Evolutionary conservation across 1,140 invertebrate genomes (phyloP), one percentile per base, ranked within the genome.

Genomic region (Thaumatotibia leucotreta): DNA sequence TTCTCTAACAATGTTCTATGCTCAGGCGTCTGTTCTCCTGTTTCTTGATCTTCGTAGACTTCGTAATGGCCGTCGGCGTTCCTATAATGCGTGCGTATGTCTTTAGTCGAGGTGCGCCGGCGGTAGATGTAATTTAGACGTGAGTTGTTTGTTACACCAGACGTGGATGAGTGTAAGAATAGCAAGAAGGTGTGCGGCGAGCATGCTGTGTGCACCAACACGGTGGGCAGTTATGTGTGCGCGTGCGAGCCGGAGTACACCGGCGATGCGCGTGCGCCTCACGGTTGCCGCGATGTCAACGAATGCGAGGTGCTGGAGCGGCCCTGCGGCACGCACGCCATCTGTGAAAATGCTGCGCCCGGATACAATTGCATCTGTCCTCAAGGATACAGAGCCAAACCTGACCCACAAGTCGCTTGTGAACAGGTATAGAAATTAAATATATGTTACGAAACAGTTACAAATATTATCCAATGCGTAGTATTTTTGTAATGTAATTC

Each of bases 321-420:
- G 74, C 95, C 97, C 0, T 99, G 98, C 84, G 97, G 97, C 6
- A 91, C 92, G 3, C 94, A 98, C 78, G 97, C 98, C 0, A 92
- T 96, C 61, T 99, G 98, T 88, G 95, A 97, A 78, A 99, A 99
- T 82, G 91, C 94, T 0, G 91, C 93, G 4, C 97, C 97, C 1
- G 97, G 97, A 64, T 99, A 96, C 85, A 96, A 95, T 69, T 98
- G 97, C 78, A 80, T 96, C 24, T 98, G 97, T 79, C 96, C 96
- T 23, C 95, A 97, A 88, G 98, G 98, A 66, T 99, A 95, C 84
- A 93, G 93, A 80, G 96, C 94, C 0, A 95, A 96, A 83, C 95
- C 97, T 8, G 93, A 95, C 84, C 93, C 96, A 14, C 92, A 95
- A 91, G 94, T 97, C 67, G 96, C 95, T 78, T 97, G 97, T 83